Percentiles rank a stretch among this genome's conserved stretches.
Evolutionary conservation across 2,113 vertebrate species (phyloP).

Genomic region (Zootoca vivipara): DNA sequence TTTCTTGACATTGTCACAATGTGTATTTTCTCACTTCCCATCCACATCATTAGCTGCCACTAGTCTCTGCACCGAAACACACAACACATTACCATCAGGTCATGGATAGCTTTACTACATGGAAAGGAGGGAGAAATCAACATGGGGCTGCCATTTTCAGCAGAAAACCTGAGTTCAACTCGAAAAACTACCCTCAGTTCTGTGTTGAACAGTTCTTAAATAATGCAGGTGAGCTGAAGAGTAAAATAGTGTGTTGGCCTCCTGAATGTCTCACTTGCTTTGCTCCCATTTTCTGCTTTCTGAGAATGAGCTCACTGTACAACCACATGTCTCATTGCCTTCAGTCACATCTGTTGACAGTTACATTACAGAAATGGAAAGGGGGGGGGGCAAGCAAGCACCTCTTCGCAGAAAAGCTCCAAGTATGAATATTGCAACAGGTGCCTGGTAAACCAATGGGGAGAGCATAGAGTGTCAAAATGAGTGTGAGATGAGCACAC

Average conservation of each 20-base stretch:
- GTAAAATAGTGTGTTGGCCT: not conserved
- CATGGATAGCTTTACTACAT: not conserved
- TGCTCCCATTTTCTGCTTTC: accelerated
- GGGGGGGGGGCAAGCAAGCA: not conserved
- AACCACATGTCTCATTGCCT: slow-evolving; percentile 32
- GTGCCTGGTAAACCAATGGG: slow-evolving; percentile 50
- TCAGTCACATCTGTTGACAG: slow-evolving; percentile 60
- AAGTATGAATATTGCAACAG: slow-evolving; percentile 59
- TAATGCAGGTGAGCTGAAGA: not conserved
- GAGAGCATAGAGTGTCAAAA: slow-evolving; percentile 52
- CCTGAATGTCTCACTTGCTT: not conserved
- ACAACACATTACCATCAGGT: not conserved
- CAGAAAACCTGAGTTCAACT: not conserved
- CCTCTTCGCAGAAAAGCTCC: slow-evolving; percentile 42
- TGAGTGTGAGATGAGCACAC: slow-evolving; percentile 42
- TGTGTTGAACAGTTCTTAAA: not conserved
- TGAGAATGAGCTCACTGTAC: slow-evolving; percentile 7
- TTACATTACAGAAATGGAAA: slow-evolving; percentile 18
- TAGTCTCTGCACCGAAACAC: not conserved
- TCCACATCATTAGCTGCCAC: no score
- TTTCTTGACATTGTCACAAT: not conserved
- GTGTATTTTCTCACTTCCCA: not conserved
- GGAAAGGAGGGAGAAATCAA: not conserved
- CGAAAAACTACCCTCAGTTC: not conserved
- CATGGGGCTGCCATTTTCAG: not conserved